Percentiles rank a stretch among this genome's conserved stretches.
Conservation (phyloP, 2,888 invertebrate genomes). For the Ormyrus pomaceus region DNA sequence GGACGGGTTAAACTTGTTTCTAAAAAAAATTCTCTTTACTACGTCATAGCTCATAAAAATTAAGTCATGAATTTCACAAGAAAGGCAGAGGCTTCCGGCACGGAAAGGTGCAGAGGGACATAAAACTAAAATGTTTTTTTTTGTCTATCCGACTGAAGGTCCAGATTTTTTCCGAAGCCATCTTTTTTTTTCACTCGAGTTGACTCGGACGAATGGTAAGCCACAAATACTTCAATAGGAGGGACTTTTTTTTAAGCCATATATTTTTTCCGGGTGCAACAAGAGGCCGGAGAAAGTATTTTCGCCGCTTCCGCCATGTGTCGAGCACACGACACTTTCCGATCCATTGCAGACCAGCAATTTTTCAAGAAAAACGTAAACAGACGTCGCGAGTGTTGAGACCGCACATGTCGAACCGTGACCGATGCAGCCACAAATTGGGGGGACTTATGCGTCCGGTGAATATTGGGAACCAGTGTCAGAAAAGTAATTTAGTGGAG, state of each 20-base stretch:
- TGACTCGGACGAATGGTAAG: conserved; percentile 25
- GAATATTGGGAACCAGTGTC: conserved; percentile 16
- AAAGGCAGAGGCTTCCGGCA: background rate
- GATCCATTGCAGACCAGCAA: conserved; percentile 33
- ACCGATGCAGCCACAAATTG: conserved; percentile 31
- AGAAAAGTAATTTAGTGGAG: background rate
- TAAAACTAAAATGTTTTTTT: conserved; percentile 37
- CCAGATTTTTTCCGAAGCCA: conserved; percentile 38
- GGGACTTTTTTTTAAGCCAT: conserved; percentile 27
- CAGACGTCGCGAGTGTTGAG: conserved; percentile 53
- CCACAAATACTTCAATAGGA: conserved; percentile 50
- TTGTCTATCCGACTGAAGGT: background rate
- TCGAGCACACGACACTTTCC: conserved; percentile 59
- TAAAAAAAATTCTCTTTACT: background rate
- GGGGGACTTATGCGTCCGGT: background rate
- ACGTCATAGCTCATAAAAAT: conserved; percentile 38
- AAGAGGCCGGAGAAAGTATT: conserved; percentile 37
- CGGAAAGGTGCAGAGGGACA: conserved; percentile 17
- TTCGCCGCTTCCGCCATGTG: conserved; percentile 65
- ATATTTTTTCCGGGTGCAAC: background rate
- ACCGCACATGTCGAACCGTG: conserved; percentile 40
- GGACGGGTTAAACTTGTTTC: conserved; percentile 27
- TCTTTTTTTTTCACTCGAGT: background rate
- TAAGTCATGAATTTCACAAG: conserved; percentile 14
- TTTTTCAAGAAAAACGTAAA: conserved; percentile 63